phyloP scores from a whole-genome alignment of 2,888 invertebrate species.

The Brenthis ino region DNA sequence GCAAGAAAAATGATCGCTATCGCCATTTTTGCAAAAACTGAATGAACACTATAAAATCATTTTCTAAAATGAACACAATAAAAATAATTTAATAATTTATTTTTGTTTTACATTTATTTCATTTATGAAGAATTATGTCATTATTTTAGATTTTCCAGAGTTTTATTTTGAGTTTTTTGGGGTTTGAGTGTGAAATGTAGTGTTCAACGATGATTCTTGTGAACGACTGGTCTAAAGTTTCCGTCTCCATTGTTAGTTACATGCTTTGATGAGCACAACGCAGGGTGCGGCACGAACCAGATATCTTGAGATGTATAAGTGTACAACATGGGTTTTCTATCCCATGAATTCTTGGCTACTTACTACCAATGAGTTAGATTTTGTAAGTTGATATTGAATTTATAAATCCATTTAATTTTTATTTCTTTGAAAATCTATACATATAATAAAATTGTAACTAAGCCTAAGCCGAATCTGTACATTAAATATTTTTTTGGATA shows the following conservation, averaged over 20 bases:
- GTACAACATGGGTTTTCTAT: neutral
- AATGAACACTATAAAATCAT: neutral
- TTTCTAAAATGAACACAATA: neutral
- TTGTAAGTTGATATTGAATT: too few species aligned
- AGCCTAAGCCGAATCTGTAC: too few species aligned
- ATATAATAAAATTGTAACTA: too few species aligned
- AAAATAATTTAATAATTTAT: neutral
- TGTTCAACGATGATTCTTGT: conserved; percentile 71
- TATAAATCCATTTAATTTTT: too few species aligned
- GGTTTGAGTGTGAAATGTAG: conserved; percentile 54
- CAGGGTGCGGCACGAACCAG: conserved; percentile 60
- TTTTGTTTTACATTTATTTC: neutral
- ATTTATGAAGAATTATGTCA: neutral
- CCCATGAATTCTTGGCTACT: too few species aligned
- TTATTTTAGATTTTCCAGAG: too few species aligned
- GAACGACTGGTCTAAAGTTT: conserved; percentile 73
- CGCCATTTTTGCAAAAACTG: conserved; percentile 53
- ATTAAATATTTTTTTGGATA: too few species aligned
- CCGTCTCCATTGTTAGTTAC: conserved; percentile 77
- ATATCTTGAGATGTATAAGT: conserved; percentile 1
- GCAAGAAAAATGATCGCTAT: conserved; percentile 58
- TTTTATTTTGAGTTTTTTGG: conserved; percentile 24
- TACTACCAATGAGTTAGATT: too few species aligned
- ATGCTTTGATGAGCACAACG: conserved; percentile 72
- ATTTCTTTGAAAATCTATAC: neutral